Evolutionary conservation across 2,888 invertebrate species (phyloP).

Genomic region (Rhaphigaster nebulosa): DNA sequence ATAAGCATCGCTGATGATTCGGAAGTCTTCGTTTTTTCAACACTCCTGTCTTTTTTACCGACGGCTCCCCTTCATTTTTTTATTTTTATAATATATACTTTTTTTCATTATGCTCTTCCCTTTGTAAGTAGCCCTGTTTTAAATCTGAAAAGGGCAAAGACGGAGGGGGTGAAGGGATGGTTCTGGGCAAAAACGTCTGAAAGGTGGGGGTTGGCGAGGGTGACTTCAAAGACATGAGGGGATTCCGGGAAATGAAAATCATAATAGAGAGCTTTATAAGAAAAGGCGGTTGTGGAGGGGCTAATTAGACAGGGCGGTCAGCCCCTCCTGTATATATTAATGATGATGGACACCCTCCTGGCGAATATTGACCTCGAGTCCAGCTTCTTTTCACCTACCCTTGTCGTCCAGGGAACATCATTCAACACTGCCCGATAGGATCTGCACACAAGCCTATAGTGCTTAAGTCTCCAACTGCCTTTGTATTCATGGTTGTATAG

Average conservation of each 20-base stretch:
- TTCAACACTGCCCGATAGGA: neutral
- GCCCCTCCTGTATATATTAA: slow-evolving; percentile 59
- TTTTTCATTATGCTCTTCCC: slow-evolving; percentile 56
- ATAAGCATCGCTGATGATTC: no score
- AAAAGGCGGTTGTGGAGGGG: slow-evolving; percentile 52
- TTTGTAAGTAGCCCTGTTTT: slow-evolving; percentile 60
- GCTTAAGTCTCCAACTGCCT: no score
- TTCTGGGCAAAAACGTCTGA: slow-evolving; percentile 57
- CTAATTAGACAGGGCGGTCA: slow-evolving; percentile 60
- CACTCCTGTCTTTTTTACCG: neutral
- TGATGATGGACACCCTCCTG: slow-evolving; percentile 58
- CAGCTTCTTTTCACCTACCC: slow-evolving; percentile 28
- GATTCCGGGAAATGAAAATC: slow-evolving; percentile 60
- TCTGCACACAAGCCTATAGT: neutral
- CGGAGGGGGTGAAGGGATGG: neutral
- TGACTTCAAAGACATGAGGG: slow-evolving; percentile 59
- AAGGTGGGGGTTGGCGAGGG: slow-evolving; percentile 55
- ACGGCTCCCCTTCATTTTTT: neutral
- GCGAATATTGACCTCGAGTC: neutral
- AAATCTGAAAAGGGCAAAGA: slow-evolving; percentile 57
- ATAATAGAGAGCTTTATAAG: slow-evolving; percentile 61
- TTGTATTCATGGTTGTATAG: neutral
- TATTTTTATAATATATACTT: slow-evolving; percentile 33
- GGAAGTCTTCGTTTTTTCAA: no score
- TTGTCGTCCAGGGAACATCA: neutral